A percentile compares a stretch with the other conserved stretches of the same genome.
Evolutionary conservation across 2,888 invertebrate species (phyloP).

Genomic region (Fragum whitleyi): DNA sequence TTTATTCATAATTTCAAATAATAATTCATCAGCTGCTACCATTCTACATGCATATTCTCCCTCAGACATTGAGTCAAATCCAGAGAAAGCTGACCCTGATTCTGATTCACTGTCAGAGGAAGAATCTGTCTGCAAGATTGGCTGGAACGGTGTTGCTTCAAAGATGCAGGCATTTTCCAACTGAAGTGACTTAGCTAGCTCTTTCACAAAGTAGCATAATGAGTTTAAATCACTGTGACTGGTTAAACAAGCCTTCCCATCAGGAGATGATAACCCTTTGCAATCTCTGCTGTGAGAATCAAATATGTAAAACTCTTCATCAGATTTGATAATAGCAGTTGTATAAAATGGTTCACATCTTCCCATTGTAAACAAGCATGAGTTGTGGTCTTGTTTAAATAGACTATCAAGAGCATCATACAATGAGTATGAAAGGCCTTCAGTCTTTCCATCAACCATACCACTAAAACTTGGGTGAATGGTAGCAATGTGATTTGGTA

Average conservation of each 20-base stretch:
- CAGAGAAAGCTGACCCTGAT: constrained; percentile 4
- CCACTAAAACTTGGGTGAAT: background rate
- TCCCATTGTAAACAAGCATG: background rate
- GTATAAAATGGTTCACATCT: background rate
- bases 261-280: background rate
- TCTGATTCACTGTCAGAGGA: background rate
- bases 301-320: background rate
- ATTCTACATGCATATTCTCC: constrained; percentile 30
- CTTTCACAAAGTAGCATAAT: background rate
- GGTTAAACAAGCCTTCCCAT: background rate
- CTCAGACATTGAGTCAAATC: constrained; percentile 31
- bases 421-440: background rate
- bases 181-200: background rate
- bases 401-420: background rate
- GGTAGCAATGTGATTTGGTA: background rate
- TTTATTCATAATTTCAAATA: background rate
- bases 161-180: background rate
- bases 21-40: constrained; percentile 3
- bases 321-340: background rate
- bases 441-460: background rate
- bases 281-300: constrained; percentile 14
- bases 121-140: background rate
- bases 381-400: background rate
- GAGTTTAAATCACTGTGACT: background rate
- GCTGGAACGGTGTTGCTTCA: constrained; percentile 28